Percentiles rank a stretch among this genome's conserved stretches.
These are phyloP conservation scores for Delia radicum DNA, from an alignment of 1,140 invertebrate genomes.

Conservation along the genomic window DNA sequence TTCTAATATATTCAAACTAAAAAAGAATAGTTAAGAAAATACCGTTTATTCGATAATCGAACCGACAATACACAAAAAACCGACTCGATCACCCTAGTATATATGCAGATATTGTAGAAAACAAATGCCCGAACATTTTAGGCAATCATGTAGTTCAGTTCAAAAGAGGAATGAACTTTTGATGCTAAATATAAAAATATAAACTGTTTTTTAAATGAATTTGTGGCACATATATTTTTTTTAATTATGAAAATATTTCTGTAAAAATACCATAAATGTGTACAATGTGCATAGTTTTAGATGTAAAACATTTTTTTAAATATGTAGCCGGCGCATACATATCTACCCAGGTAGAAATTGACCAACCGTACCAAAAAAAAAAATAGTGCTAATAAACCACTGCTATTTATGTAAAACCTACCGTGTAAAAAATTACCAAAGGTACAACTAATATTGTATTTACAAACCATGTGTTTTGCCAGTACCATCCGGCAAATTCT, in stretches of 20 bases:
- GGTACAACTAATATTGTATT: too few species aligned
- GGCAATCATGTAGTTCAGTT: constrained; percentile 5
- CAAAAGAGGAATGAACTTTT: constrained; percentile 17
- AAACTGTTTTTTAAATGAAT: neutral
- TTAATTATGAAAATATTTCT: neutral
- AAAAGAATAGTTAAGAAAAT: too few species aligned
- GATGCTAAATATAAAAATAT: neutral
- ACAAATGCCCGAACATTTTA: neutral
- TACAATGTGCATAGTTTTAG: neutral
- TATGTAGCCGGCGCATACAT: neutral
- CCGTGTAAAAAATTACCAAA: too few species aligned
- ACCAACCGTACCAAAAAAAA: too few species aligned
- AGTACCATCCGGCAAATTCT: too few species aligned
- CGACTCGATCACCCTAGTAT: neutral
- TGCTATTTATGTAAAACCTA: too few species aligned
- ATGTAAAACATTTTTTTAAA: neutral
- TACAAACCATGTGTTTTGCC: too few species aligned
- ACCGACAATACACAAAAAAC: too few species aligned
- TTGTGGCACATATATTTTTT: neutral
- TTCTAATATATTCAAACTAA: too few species aligned
- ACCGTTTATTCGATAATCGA: too few species aligned
- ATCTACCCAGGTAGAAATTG: too few species aligned
- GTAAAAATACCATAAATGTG: neutral
- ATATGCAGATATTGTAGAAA: neutral
- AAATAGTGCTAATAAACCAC: too few species aligned